phyloP scores from a whole-genome alignment of 2,113 vertebrate species.

The Phoxinus phoxinus region DNA sequence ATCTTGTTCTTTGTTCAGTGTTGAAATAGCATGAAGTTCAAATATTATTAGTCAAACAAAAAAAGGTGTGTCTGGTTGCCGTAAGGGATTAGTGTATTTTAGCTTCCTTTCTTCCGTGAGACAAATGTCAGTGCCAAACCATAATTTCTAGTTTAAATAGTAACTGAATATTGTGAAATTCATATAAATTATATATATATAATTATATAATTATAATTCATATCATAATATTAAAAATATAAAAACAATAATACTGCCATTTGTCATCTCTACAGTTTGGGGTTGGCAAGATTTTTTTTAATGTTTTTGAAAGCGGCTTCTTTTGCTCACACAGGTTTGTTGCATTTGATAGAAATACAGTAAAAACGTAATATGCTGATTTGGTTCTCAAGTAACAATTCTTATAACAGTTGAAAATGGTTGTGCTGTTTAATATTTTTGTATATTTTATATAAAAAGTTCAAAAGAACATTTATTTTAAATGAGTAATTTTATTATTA shows the following conservation, averaged over 20 bases:
- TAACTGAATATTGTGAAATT: neutral
- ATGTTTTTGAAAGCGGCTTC: neutral
- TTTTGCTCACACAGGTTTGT: neutral
- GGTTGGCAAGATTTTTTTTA: too few species aligned
- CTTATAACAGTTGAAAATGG: neutral
- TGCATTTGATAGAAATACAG: too few species aligned
- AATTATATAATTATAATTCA: too few species aligned
- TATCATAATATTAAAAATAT: neutral
- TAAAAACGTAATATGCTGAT: too few species aligned
- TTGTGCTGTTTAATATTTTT: neutral
- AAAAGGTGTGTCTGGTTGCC: neutral
- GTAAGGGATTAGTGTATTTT: neutral
- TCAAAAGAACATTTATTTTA: too few species aligned
- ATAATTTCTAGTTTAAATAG: neutral
- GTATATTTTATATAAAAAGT: neutral
- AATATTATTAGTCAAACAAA: neutral
- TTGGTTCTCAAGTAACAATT: neutral
- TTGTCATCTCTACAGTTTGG: neutral
- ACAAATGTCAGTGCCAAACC: neutral
- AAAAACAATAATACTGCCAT: neutral
- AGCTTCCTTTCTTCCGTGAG: neutral
- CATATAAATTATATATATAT: neutral
- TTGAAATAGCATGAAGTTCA: neutral
- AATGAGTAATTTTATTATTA: too few species aligned
- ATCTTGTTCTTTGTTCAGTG: slow-evolving; percentile 1